Conservation (phyloP, 2,888 invertebrate genomes). For the Himalopsyche kuldschensis region DNA sequence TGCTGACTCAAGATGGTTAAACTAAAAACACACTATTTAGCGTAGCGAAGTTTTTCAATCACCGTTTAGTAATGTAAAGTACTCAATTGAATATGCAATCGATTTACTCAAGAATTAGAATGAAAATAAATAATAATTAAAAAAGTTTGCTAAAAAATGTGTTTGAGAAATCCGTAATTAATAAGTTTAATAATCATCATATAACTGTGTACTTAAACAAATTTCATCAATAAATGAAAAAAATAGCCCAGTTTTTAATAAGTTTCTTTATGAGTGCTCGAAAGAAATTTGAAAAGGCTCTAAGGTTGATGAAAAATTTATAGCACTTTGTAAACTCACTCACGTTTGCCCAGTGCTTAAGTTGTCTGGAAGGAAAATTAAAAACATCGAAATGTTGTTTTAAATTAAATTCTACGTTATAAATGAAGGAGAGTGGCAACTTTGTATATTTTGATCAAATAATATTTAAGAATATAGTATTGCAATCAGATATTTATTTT, state of each 20-base stretch:
- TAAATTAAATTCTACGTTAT: neutral
- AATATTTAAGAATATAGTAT: no score
- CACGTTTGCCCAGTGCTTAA: neutral
- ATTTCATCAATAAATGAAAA: neutral
- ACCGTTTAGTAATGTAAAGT: no score
- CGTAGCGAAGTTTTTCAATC: no score
- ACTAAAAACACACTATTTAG: no score
- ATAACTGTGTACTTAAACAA: neutral
- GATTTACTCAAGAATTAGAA: no score
- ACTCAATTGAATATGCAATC: no score
- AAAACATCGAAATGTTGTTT: neutral
- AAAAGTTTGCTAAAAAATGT: no score
- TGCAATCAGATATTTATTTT: no score
- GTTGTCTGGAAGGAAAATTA: neutral
- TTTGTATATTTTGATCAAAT: neutral
- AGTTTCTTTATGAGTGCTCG: neutral
- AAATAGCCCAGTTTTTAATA: neutral
- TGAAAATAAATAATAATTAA: no score
- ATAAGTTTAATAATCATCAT: neutral
- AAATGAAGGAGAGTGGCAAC: neutral
- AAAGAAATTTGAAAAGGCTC: neutral
- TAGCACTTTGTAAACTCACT: neutral
- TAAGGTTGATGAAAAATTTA: neutral
- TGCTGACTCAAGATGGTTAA: no score
- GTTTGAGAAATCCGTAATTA: no score